A percentile compares a stretch with the other conserved stretches of the same genome.
Conservation (phyloP, 2,888 invertebrate genomes). For the Octodonta nipae region DNA sequence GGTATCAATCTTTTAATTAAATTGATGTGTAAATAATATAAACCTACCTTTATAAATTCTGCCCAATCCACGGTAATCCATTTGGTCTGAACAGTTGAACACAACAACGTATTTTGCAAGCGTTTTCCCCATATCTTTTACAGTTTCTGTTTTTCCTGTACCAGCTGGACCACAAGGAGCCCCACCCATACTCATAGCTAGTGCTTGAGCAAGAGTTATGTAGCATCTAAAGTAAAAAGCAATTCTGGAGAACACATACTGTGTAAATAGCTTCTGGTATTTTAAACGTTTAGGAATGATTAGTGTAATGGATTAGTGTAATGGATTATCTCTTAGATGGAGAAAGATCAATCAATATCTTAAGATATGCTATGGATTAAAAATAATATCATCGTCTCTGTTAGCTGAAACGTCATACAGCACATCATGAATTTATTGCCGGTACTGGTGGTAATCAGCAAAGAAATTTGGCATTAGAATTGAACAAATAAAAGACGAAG, state of each 20-base stretch:
- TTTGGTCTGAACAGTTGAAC: constrained; percentile 96
- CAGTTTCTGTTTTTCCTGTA: constrained; percentile 96
- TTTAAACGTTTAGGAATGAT: no score
- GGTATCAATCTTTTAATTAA: background rate
- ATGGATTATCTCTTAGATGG: background rate
- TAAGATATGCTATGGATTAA: no score
- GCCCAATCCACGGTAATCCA: constrained; percentile 93
- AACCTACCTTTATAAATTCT: constrained; percentile 80
- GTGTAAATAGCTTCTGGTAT: background rate
- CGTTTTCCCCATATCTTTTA: constrained; percentile 96
- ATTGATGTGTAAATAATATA: no score
- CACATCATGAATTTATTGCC: no score
- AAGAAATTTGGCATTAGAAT: no score
- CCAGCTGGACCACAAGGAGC: constrained; percentile 94
- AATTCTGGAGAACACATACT: no score
- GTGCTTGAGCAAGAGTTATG: constrained; percentile 88
- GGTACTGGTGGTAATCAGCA: no score
- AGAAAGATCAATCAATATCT: background rate
- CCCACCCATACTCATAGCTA: constrained; percentile 92
- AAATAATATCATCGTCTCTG: no score
- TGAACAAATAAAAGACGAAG: no score
- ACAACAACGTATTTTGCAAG: constrained; percentile 92
- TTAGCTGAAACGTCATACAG: no score
- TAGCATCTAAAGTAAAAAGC: constrained; percentile 81
- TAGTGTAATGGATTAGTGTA: no score